Evolutionary conservation across 2,113 vertebrate species (phyloP).

Genomic region (Scomber colias): DNA sequence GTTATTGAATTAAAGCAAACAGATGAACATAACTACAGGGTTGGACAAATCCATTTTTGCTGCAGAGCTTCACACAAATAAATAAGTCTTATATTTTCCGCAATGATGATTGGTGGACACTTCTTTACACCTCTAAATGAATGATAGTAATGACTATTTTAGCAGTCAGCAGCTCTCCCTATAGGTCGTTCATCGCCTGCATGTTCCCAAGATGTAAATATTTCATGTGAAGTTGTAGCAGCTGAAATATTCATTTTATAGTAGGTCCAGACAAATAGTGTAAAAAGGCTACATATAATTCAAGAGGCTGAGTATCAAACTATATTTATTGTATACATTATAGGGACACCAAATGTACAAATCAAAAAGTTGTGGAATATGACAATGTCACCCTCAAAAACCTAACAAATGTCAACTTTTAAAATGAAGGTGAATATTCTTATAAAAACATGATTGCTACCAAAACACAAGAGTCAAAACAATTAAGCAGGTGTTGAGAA

Average conservation of each 20-base stretch:
- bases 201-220: not conserved
- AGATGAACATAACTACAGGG: not conserved
- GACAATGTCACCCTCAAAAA: slow-evolving; percentile 37
- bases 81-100: not conserved
- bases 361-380: slow-evolving; percentile 33
- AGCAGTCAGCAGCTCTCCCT: not conserved
- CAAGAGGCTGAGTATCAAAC: slow-evolving; percentile 80
- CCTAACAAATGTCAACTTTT: slow-evolving; percentile 22
- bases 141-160: not conserved
- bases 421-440: slow-evolving; percentile 25
- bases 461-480: slow-evolving; percentile 36
- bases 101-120: not conserved
- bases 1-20: not conserved
- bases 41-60: not conserved
- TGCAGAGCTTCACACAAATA: not conserved
- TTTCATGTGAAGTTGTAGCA: not conserved
- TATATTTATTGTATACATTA: slow-evolving; percentile 87
- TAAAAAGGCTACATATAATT: slow-evolving; percentile 16
- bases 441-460: slow-evolving; percentile 26
- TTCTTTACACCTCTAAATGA: not conserved
- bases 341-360: slow-evolving; percentile 80
- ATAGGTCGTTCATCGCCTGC: not conserved
- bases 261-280: not conserved
- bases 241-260: not conserved
- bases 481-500: slow-evolving; percentile 15